phyloP scores from a whole-genome alignment of 2,113 vertebrate genomes.

The Hemicordylus capensis region DNA sequence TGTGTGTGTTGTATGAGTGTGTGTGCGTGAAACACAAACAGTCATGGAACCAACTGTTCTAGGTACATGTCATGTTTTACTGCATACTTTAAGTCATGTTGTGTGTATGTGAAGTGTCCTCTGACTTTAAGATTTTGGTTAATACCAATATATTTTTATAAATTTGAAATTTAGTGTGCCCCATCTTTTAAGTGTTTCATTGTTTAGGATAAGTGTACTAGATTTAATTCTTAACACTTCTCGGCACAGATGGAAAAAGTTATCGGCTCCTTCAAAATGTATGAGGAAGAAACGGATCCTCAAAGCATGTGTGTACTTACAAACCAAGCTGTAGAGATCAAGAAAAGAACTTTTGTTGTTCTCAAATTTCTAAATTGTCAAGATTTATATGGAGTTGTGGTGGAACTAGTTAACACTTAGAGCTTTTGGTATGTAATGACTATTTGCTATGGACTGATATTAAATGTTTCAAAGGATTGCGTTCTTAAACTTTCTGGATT shows the following conservation, averaged over 20 bases:
- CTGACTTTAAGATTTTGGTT: constrained; percentile 75
- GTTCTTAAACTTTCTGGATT: constrained; percentile 89
- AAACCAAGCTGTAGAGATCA: constrained; percentile 88
- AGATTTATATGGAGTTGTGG: constrained; percentile 82
- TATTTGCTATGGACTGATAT: constrained; percentile 85
- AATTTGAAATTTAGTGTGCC: constrained; percentile 73
- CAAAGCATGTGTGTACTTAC: constrained; percentile 77
- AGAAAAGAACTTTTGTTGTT: constrained; percentile 75
- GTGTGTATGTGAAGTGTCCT: constrained; percentile 76
- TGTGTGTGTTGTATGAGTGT: constrained; percentile 52
- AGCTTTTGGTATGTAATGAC: constrained; percentile 85
- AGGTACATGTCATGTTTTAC: constrained; percentile 70
- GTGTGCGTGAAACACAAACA: constrained; percentile 45
- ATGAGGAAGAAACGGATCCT: constrained; percentile 72
- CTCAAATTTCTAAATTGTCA: constrained; percentile 81
- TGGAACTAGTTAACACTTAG: constrained; percentile 84
- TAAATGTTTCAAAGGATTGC: constrained; percentile 91
- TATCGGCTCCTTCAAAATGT: constrained; percentile 75
- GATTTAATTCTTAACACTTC: constrained; percentile 76
- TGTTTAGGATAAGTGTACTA: constrained; percentile 70
- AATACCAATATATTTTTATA: constrained; percentile 85
- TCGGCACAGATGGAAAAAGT: constrained; percentile 77
- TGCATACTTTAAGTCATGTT: constrained; percentile 66
- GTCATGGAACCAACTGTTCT: constrained; percentile 70
- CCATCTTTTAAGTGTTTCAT: constrained; percentile 74